Percentiles rank a stretch among this genome's conserved stretches.
Evolutionary conservation across 2,797 vertebrate genomes (phyloP).

Genomic region (Argyrosomus regius): DNA sequence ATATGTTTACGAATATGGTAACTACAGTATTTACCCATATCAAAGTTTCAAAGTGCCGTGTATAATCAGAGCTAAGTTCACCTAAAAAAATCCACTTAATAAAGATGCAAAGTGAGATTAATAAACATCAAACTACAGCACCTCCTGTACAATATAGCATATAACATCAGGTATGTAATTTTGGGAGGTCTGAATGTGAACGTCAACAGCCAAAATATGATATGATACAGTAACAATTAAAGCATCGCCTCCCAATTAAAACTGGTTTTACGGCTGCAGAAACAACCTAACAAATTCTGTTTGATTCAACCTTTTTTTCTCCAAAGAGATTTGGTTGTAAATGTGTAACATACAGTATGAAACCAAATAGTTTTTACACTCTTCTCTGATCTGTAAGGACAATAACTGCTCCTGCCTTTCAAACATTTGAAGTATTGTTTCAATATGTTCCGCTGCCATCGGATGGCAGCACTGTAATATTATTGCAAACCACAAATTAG

Average conservation of each 20-base stretch:
- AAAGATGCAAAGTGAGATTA: slow-evolving; percentile 63
- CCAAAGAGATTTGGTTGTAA: slow-evolving; percentile 7
- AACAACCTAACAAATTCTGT: slow-evolving; percentile 2
- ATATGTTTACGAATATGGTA: slow-evolving; percentile 59
- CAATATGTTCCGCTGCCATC: slow-evolving; percentile 53
- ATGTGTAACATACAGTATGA: background rate
- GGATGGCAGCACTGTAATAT: slow-evolving; percentile 65
- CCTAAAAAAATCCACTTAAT: slow-evolving; percentile 65
- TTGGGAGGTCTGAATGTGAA: slow-evolving; percentile 28
- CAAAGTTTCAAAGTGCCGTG: slow-evolving; percentile 66
- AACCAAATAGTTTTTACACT: background rate
- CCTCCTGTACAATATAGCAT: slow-evolving; percentile 54
- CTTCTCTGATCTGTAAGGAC: slow-evolving; percentile 11
- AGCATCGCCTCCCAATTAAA: slow-evolving; percentile 8
- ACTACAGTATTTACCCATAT: slow-evolving; percentile 60
- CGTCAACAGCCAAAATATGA: slow-evolving; percentile 17
- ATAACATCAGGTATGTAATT: slow-evolving; percentile 4
- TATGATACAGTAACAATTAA: slow-evolving; percentile 20
- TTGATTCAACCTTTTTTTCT: slow-evolving; percentile 4
- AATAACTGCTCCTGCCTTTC: slow-evolving; percentile 20
- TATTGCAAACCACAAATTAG: slow-evolving; percentile 35
- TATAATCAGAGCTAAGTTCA: slow-evolving; percentile 53
- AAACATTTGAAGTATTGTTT: slow-evolving; percentile 22
- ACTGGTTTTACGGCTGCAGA: slow-evolving; percentile 11
- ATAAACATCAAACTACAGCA: slow-evolving; percentile 56